Evolutionary conservation across 2,888 invertebrate species (phyloP).

Genomic region (Tipula confusa): DNA sequence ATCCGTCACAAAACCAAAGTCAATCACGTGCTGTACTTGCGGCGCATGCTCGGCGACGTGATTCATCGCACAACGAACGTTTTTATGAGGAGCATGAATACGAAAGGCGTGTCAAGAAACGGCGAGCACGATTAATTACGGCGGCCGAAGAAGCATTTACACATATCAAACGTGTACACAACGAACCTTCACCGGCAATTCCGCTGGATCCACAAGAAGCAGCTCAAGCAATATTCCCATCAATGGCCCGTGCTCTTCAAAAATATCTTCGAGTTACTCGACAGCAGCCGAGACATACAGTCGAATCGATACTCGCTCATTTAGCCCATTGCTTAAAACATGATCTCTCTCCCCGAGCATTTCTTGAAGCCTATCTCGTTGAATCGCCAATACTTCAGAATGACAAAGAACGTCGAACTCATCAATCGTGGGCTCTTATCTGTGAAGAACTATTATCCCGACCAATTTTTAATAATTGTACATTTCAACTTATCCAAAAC

Average conservation of each 20-base stretch:
- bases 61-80: slow-evolving; percentile 93
- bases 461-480: slow-evolving; percentile 74
- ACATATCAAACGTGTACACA: slow-evolving; percentile 81
- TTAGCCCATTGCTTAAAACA: slow-evolving; percentile 87
- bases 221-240: slow-evolving; percentile 96
- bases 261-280: slow-evolving; percentile 93
- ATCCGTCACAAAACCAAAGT: slow-evolving; percentile 62
- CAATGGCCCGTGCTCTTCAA: slow-evolving; percentile 91
- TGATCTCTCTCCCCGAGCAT: slow-evolving; percentile 90
- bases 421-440: slow-evolving; percentile 95
- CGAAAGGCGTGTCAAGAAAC: slow-evolving; percentile 84
- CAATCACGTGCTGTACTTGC: slow-evolving; percentile 66
- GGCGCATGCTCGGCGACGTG: slow-evolving; percentile 75
- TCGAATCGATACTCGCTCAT: slow-evolving; percentile 87
- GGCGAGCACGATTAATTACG: slow-evolving; percentile 82
- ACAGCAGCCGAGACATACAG: slow-evolving; percentile 93
- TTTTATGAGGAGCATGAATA: slow-evolving; percentile 99
- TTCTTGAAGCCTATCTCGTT: slow-evolving; percentile 87
- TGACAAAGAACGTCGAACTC: slow-evolving; percentile 71
- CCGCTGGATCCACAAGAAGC: slow-evolving; percentile 94
- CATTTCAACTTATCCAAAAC: slow-evolving; percentile 89
- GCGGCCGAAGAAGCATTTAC: slow-evolving; percentile 98
- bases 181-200: slow-evolving; percentile 69
- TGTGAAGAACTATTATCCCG: slow-evolving; percentile 88
- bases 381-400: slow-evolving; percentile 81